Percentiles rank a stretch among this genome's conserved stretches.
Conservation (phyloP, 2,888 invertebrate genomes). For the Harpagoxenus sublaevis region DNA sequence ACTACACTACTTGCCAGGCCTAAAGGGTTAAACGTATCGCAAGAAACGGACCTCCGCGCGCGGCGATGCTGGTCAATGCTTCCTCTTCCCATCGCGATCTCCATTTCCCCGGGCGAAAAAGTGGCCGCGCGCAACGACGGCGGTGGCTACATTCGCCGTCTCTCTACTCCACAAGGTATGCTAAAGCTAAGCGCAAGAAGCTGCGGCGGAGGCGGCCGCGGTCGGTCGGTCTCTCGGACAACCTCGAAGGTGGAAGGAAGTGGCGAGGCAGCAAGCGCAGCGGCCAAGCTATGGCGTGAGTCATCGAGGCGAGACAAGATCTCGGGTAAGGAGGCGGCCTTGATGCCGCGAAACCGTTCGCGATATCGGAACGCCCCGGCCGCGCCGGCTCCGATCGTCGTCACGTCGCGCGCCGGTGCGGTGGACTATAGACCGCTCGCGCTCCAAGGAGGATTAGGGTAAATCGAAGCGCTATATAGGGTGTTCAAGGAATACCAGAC, state of each 20-base stretch:
- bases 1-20: neutral
- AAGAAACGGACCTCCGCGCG: conserved; percentile 39
- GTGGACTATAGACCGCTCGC: conserved; percentile 45
- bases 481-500: conserved; percentile 24
- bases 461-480: conserved; percentile 18
- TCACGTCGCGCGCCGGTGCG: conserved; percentile 62
- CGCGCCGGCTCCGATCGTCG: conserved; percentile 72
- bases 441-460: conserved; percentile 41
- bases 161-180: conserved; percentile 35
- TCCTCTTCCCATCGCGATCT: conserved; percentile 52
- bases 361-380: conserved; percentile 79
- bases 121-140: conserved; percentile 15
- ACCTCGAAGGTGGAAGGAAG: conserved; percentile 70
- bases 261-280: conserved; percentile 72
- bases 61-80: conserved; percentile 31
- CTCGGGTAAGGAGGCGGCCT: conserved; percentile 82
- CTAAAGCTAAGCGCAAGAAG: conserved; percentile 50
- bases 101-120: conserved; percentile 48
- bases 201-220: conserved; percentile 31
- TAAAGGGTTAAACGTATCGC: conserved; percentile 37
- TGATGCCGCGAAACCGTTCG: conserved; percentile 80
- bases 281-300: conserved; percentile 72
- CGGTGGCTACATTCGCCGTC: conserved; percentile 6
- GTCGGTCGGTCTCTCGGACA: conserved; percentile 44
- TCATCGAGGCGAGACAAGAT: conserved; percentile 80